Conservation (phyloP, 2,797 vertebrate genomes). For the Zalophus californianus region DNA sequence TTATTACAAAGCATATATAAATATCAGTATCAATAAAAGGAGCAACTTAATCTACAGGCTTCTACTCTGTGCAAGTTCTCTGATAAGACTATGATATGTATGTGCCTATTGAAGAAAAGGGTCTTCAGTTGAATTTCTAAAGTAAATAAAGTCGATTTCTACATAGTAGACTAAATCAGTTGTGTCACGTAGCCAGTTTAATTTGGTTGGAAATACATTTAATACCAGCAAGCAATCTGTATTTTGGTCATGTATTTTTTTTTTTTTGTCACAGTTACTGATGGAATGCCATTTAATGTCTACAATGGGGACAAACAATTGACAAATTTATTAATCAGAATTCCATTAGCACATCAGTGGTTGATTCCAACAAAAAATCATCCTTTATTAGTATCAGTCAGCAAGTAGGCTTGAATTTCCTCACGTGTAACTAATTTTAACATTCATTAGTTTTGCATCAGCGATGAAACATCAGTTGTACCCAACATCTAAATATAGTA, state of each 20-base stretch:
- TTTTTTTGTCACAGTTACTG: not conserved
- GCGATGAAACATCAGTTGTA: not conserved
- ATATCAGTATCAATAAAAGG: slow-evolving; percentile 16
- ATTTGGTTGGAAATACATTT: slow-evolving; percentile 7
- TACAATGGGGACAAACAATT: not conserved
- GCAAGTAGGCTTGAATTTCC: not conserved
- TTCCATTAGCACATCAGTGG: not conserved
- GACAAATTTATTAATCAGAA: slow-evolving; percentile 24
- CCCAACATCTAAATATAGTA: not conserved
- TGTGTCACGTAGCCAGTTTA: not conserved
- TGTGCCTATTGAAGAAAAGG: not conserved
- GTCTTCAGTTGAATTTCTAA: slow-evolving; percentile 38
- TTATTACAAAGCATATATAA: not conserved
- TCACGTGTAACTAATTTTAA: slow-evolving; percentile 54
- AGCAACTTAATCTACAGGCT: not conserved
- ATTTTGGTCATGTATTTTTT: slow-evolving; percentile 37
- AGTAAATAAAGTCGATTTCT: slow-evolving; percentile 9
- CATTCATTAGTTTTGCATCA: slow-evolving; percentile 42
- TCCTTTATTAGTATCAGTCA: slow-evolving; percentile 8
- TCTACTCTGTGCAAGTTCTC: not conserved
- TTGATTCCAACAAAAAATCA: slow-evolving; percentile 41
- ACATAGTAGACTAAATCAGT: not conserved
- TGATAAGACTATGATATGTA: not conserved
- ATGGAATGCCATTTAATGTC: not conserved
- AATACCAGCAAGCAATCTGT: slow-evolving; percentile 29